These are phyloP conservation scores for Serranus cabrilla DNA, from an alignment of 2,797 vertebrate genomes.

Conservation along the genomic window DNA sequence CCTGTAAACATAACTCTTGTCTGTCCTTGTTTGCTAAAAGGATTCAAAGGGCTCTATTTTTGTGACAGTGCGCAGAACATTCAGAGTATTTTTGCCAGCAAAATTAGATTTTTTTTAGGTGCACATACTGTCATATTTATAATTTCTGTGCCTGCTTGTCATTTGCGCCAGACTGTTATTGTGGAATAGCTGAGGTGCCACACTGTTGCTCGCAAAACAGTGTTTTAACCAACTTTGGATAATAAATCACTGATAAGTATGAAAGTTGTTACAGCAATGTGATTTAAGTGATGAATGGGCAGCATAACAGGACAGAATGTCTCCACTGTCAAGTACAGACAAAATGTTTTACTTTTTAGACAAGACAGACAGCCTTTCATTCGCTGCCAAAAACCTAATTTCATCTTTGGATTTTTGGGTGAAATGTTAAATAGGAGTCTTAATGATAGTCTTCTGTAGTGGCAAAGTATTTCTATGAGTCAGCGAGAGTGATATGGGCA, in stretches of 20 bases:
- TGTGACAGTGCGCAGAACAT: background rate
- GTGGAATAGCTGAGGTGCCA: background rate
- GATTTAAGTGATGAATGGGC: background rate
- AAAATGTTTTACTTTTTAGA: conserved; percentile 1
- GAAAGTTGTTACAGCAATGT: background rate
- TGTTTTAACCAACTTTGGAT: background rate
- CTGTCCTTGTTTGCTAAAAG: background rate
- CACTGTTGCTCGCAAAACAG: too few relatives aligned
- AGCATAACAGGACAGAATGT: background rate
- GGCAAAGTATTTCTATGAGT: background rate
- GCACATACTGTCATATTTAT: background rate
- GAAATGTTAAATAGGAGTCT: background rate
- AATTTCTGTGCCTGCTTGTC: background rate
- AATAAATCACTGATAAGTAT: background rate
- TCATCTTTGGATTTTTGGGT: background rate
- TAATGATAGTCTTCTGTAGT: background rate
- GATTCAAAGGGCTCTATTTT: conserved; percentile 4
- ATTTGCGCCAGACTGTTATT: background rate
- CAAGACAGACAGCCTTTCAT: background rate
- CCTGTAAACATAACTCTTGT: background rate
- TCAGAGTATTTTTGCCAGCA: background rate
- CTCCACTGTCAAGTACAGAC: background rate
- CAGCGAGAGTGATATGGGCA: background rate
- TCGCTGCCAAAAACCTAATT: background rate
- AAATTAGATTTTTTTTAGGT: background rate